These are phyloP conservation scores for Cheilinus undulatus DNA, from an alignment of 2,113 vertebrate genomes.

Conservation along the genomic window DNA sequence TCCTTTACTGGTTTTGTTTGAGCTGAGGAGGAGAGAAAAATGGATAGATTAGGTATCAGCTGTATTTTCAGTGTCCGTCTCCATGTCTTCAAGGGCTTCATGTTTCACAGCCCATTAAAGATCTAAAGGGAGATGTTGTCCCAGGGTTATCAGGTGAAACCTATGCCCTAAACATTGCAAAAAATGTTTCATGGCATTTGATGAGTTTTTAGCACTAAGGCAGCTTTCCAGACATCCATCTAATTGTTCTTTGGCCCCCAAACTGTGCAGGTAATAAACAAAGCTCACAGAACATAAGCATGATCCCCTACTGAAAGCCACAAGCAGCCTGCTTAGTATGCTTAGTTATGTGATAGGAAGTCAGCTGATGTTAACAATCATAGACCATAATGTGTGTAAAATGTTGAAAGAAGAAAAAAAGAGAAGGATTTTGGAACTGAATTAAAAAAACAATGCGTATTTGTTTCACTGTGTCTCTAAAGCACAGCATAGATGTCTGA, in stretches of 20 bases:
- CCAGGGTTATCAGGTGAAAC: neutral
- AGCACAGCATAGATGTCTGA: neutral
- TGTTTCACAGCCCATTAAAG: too few relatives aligned
- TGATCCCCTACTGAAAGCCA: too few relatives aligned
- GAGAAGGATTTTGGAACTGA: neutral
- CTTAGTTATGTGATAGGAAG: neutral
- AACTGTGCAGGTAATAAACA: neutral
- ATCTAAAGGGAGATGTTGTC: too few relatives aligned
- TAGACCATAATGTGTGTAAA: neutral
- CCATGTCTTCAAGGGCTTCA: too few relatives aligned
- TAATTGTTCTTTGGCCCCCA: neutral
- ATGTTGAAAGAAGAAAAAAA: neutral
- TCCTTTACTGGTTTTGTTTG: too few relatives aligned
- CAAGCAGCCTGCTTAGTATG: neutral
- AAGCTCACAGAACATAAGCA: too few relatives aligned
- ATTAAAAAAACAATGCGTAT: neutral
- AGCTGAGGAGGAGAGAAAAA: too few relatives aligned
- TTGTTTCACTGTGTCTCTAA: conserved; percentile 1
- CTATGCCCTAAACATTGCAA: neutral
- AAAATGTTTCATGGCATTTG: neutral
- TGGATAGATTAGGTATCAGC: neutral
- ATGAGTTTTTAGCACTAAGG: neutral
- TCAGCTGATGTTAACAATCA: neutral
- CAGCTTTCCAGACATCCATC: neutral
- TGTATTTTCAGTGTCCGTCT: too few relatives aligned